phyloP scores from a whole-genome alignment of 2,113 vertebrate genomes.

The Pluvianellus socialis region DNA sequence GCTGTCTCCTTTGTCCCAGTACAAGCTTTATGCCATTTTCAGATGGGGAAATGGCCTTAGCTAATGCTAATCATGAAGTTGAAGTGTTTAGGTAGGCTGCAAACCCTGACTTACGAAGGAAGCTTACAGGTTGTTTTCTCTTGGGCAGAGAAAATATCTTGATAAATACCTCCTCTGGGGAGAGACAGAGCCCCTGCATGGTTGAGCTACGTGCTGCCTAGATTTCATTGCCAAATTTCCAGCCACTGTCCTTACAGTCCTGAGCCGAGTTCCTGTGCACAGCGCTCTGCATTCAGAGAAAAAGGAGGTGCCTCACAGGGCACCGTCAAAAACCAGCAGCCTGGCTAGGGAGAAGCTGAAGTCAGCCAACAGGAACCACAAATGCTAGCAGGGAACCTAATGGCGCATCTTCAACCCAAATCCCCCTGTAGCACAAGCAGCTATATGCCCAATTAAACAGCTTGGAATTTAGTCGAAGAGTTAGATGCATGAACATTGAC shows the following conservation, averaged over 20 bases:
- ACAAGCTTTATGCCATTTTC: not conserved
- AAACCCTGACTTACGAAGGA: not conserved
- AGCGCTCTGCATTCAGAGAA: not conserved
- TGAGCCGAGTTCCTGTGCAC: too few species aligned
- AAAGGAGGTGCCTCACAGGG: not conserved
- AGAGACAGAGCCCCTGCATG: not conserved
- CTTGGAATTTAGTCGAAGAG: not conserved
- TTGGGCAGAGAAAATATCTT: not conserved
- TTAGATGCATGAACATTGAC: not conserved
- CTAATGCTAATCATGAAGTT: not conserved
- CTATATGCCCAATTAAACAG: not conserved
- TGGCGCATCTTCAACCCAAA: not conserved
- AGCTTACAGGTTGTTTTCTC: not conserved
- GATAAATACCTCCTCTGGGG: not conserved
- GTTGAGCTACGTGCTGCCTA: not conserved
- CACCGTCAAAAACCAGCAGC: not conserved
- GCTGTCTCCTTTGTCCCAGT: not conserved
- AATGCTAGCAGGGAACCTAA: not conserved
- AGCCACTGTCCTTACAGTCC: not conserved
- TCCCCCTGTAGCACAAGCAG: not conserved
- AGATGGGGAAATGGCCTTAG: not conserved
- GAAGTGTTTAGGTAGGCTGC: not conserved
- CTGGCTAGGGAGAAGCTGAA: not conserved
- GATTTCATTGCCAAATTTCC: not conserved
- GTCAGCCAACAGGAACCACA: not conserved